Percentiles rank a stretch among this genome's conserved stretches.
Conservation (phyloP, 2,797 vertebrate genomes). For the Acrossocheilus wenchowensis region DNA sequence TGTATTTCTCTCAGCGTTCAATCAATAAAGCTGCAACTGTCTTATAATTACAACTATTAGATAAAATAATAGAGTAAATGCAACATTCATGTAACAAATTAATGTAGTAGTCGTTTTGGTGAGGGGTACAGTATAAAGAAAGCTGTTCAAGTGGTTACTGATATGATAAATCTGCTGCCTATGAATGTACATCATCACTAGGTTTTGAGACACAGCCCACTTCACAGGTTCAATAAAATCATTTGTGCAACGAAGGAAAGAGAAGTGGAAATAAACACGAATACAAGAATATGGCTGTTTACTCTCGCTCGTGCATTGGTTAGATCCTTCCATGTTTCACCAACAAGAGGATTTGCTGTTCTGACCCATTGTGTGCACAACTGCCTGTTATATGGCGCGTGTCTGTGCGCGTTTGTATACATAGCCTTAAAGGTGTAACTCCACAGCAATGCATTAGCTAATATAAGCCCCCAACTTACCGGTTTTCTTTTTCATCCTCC, state of each 20-base stretch:
- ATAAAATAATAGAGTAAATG: neutral
- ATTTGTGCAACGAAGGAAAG: neutral
- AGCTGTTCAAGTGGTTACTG: neutral
- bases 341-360: neutral
- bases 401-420: neutral
- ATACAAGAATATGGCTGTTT: neutral
- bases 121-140: neutral
- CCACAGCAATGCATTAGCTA: neutral
- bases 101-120: neutral
- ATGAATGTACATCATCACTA: neutral
- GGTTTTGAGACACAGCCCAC: slow-evolving; percentile 13
- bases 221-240: neutral
- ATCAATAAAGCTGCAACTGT: neutral
- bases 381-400: slow-evolving; percentile 27
- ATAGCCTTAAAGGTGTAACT: neutral
- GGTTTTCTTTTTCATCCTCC: neutral
- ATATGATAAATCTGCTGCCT: neutral
- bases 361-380: slow-evolving; percentile 39
- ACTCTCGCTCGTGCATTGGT: neutral
- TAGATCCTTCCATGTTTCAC: neutral
- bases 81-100: neutral
- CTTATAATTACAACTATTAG: neutral
- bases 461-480: slow-evolving; percentile 27
- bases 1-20: neutral
- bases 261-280: neutral